Base-by-base conservation (phyloP, 2,888 invertebrate species). In the Tillus elongatus region DNA sequence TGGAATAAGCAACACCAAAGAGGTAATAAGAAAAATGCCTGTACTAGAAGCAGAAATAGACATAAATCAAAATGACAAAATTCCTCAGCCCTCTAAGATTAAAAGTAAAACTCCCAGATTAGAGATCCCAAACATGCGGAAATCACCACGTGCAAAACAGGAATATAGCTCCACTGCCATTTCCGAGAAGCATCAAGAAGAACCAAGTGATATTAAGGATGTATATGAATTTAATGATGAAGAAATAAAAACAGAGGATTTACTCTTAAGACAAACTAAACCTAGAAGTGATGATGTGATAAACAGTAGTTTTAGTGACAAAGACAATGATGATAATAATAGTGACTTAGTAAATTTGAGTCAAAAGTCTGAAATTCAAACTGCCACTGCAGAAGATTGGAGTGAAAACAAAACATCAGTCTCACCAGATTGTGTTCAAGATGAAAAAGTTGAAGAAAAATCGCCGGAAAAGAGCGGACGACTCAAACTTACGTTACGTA, bases 401-500 rank as follows among this genome's bases (percentile, higher is more conserved):
- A 26, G 27, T 19, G 14, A 6, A 3, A 36, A 39, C 4, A 6
- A 19, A 8, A 31, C 4, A 13, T 14, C 8, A 12, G 36, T 33
- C 15, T 40, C 50, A 46, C 47, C 49, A 10, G 42, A 46, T 37
- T 49, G 51, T 51, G 50, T 50, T 51, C 52, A 49, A 40, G 38
- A 29, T 8, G 6, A 13, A 8, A 10, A 15, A 15, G 33, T 44
- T 40, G 35, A 54, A 41, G 53, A 61, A 47, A 50, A 49, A 35
- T 57, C 58, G 13, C 56, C 58, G n/a, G 57, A 56, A 33, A 63
- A 61, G 35, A 52, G 58, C 35, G 68, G 75, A 34, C 73, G 82
- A 3, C 62, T 89, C 35, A 88, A 88, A 58, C 62, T 91, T 42
- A 89, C 88, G 3, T 64, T 91, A 40, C 75, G 89, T 3, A 85